Percentiles rank a stretch among this genome's conserved stretches.
These are phyloP conservation scores for Miltochrista miniata DNA, from an alignment of 2,888 invertebrate genomes.

Conservation along the genomic window DNA sequence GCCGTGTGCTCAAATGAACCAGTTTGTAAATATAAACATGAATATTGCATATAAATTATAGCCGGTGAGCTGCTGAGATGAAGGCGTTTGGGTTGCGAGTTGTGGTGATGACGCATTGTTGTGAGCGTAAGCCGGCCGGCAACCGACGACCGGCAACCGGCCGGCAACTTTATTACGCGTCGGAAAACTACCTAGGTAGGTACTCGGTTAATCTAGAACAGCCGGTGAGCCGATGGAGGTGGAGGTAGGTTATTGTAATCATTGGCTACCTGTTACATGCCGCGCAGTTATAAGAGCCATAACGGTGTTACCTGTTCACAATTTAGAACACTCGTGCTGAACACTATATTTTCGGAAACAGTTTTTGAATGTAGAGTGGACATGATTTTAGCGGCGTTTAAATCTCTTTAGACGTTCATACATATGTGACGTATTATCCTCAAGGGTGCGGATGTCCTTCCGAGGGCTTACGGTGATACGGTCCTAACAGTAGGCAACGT, in stretches of 20 bases:
- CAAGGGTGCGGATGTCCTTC: no score
- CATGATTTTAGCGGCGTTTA: no score
- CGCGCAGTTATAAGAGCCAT: slow-evolving; percentile 42
- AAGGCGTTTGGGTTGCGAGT: slow-evolving; percentile 19
- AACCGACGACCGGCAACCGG: not conserved
- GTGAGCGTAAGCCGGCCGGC: slow-evolving; percentile 30
- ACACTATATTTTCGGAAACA: no score
- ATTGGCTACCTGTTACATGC: slow-evolving; percentile 48
- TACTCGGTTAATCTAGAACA: slow-evolving; percentile 25
- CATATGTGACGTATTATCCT: no score
- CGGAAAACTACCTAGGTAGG: slow-evolving; percentile 17
- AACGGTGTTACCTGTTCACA: slow-evolving; percentile 56
- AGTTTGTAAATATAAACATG: slow-evolving; percentile 35
- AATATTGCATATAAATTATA: slow-evolving; percentile 38
- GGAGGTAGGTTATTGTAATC: slow-evolving; percentile 49
- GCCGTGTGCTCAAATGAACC: slow-evolving; percentile 42
- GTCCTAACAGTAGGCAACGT: no score
- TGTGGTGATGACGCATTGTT: slow-evolving; percentile 29
- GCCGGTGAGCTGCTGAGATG: slow-evolving; percentile 43
- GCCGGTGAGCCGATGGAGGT: no score
- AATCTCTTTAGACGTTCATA: no score
- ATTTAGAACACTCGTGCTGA: slow-evolving; percentile 36
- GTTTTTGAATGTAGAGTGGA: no score
- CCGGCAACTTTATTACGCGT: slow-evolving; percentile 20
- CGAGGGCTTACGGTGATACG: no score